Conservation (phyloP, 2,888 invertebrate species). For the Portevinia maculata region DNA sequence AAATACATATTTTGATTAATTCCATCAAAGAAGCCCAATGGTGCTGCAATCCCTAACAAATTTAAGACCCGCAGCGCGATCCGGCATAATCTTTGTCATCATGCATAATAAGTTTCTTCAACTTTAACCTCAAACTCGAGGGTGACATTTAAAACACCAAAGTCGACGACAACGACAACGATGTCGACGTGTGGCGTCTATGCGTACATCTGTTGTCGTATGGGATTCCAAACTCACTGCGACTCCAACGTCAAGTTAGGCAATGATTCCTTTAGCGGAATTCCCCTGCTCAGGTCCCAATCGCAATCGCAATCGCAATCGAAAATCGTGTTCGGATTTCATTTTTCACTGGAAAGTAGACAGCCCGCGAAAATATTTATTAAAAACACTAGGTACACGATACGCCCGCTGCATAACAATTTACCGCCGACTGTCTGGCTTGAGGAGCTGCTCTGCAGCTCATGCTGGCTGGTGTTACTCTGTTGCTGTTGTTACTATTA, state of each 20-base stretch:
- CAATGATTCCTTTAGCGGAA: conserved; percentile 46
- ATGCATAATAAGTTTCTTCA: conserved; percentile 71
- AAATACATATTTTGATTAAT: conserved; percentile 63
- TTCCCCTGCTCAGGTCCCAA: conserved; percentile 14
- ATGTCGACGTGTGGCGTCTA: conserved; percentile 68
- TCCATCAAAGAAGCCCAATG: conserved; percentile 30
- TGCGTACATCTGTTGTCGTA: conserved; percentile 51
- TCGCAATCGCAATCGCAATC: conserved; percentile 52
- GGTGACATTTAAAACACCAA: conserved; percentile 52
- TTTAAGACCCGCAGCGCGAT: conserved; percentile 57
- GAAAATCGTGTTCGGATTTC: conserved; percentile 73
- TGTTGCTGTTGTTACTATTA: conserved; percentile 11
- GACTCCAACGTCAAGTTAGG: conserved; percentile 26
- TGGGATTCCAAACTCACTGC: conserved; percentile 40
- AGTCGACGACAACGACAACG: conserved; percentile 16
- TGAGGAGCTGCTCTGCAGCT: conserved; percentile 9
- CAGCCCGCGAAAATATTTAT: conserved; percentile 69
- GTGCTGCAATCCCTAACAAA: conserved; percentile 19
- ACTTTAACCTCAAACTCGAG: conserved; percentile 62
- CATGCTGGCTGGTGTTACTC: conserved; percentile 7
- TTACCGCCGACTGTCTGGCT: conserved; percentile 36
- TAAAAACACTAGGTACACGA: conserved; percentile 69
- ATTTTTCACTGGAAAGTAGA: conserved; percentile 64
- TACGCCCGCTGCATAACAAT: conserved; percentile 73
- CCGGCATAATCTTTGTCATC: conserved; percentile 47